phyloP scores from a whole-genome alignment of 2,888 invertebrate genomes.

The Epistrophe grossulariae region DNA sequence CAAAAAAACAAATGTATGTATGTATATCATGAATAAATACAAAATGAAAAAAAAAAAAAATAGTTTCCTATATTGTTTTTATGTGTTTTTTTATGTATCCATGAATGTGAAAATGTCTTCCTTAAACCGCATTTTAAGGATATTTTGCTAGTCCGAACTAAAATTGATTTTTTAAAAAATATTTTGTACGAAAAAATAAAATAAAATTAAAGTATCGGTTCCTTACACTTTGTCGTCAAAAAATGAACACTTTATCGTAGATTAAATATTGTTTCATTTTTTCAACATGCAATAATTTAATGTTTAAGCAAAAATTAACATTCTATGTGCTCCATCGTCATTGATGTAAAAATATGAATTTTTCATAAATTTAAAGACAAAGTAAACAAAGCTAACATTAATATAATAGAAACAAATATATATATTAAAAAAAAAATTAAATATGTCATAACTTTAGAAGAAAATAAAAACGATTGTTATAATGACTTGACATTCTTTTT shows the following conservation, averaged over 20 bases:
- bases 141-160: constrained; percentile 39
- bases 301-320: constrained; percentile 64
- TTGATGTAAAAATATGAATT: constrained; percentile 74
- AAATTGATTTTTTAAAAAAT: constrained; percentile 24
- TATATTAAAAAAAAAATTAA: constrained; percentile 8
- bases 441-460: neutral
- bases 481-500: constrained; percentile 42
- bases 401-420: constrained; percentile 14
- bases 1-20: neutral
- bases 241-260: neutral
- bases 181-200: constrained; percentile 21
- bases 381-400: constrained; percentile 47
- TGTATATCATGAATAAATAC: neutral
- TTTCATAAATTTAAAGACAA: constrained; percentile 47
- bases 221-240: constrained; percentile 46
- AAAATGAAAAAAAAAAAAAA: constrained; percentile 20
- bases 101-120: constrained; percentile 65
- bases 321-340: constrained; percentile 74
- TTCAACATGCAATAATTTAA: constrained; percentile 60
- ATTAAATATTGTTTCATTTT: constrained; percentile 32
- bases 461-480: constrained; percentile 16
- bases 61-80: constrained; percentile 42
- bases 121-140: constrained; percentile 60
- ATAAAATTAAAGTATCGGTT: constrained; percentile 48
- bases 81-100: constrained; percentile 21